Base-by-base conservation (phyloP, 2,797 vertebrate species). In the Halcyon leucocephala region DNA sequence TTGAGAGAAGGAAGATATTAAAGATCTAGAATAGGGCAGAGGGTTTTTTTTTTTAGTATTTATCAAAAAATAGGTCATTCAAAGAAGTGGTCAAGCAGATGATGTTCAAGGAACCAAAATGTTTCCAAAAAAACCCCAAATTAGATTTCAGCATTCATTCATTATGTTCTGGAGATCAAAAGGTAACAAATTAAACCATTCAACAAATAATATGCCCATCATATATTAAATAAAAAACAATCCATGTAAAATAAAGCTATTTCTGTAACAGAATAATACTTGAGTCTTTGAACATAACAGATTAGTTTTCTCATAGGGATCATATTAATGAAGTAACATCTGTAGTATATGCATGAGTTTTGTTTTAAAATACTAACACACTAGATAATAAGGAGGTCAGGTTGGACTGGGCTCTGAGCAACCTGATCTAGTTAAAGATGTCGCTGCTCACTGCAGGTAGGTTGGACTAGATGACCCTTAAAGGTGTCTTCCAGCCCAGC, bases 31-130 rank as follows among this genome's bases (percentile, higher is more conserved):
- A 17, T 5, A 82, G 13, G 28, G 9, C 10, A 22, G 2, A 25
- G 44, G 20, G 20, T 0, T 3, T 0, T 3, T 21, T 39, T 67
- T 54, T 52, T 1, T 57, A 57, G 3, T 41, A 28, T 46, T 80
- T 49, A 24, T 60, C 5, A 60, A 78, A 86, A 82, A 74, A 57
- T 5, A 66, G 6, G 9, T 65, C 2, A 41, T 31, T 80, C 37
- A 77, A 83, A 84, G 3, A 70, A 86, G 60, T 11, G 3, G 5
- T 44, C 15, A 49, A 82, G 5, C 28, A 76, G 41, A 54, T 26
- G 18, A 60, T 60, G 78, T 81, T 78, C 18, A 74, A 83, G 70
- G 14, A 64, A 60, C 1, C 3, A 58, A 64, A 83, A n/a, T 2
- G 22, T 25, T 81, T 39, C 0, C 3, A 73, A 61, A 14, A 71